A percentile compares a stretch with the other conserved stretches of the same genome.
phyloP scores from a whole-genome alignment of 2,888 invertebrate genomes.

The Disparrhopalites patrizii region DNA sequence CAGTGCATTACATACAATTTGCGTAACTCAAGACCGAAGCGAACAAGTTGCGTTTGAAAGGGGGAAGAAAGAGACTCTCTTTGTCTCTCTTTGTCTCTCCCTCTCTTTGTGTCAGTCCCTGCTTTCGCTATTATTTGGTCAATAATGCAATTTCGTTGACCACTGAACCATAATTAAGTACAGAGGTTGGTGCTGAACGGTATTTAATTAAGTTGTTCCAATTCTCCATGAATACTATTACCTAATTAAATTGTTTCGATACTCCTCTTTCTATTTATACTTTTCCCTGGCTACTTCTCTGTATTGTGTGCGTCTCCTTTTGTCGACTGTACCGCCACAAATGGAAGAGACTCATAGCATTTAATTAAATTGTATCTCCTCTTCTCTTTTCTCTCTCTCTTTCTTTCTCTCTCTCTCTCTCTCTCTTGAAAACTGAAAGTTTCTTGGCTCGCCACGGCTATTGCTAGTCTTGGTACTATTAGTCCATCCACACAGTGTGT shows the following conservation, averaged over 20 bases:
- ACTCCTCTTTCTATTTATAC: not conserved
- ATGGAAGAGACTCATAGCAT: no score
- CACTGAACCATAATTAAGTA: conserved; percentile 20
- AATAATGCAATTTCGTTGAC: conserved; percentile 15
- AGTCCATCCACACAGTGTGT: not conserved
- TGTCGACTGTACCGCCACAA: no score
- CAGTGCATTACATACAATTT: no score
- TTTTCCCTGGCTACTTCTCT: no score
- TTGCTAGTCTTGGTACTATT: not conserved
- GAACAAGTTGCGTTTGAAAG: no score
- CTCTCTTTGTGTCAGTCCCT: not conserved
- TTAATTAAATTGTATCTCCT: not conserved
- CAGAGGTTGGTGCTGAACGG: conserved; percentile 4
- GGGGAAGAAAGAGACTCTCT: no score
- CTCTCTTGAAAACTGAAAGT: no score
- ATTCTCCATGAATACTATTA: not conserved
- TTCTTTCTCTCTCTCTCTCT: not conserved
- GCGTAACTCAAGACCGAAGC: no score
- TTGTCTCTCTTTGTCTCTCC: not conserved
- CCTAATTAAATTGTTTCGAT: conserved; percentile 9
- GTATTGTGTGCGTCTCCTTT: no score
- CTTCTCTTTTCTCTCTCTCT: not conserved
- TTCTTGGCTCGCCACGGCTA: no score
- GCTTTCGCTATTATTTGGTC: conserved; percentile 8
- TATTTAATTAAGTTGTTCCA: conserved; percentile 11